These are phyloP conservation scores for Perccottus glenii DNA, from an alignment of 2,113 vertebrate genomes.

Conservation along the genomic window DNA sequence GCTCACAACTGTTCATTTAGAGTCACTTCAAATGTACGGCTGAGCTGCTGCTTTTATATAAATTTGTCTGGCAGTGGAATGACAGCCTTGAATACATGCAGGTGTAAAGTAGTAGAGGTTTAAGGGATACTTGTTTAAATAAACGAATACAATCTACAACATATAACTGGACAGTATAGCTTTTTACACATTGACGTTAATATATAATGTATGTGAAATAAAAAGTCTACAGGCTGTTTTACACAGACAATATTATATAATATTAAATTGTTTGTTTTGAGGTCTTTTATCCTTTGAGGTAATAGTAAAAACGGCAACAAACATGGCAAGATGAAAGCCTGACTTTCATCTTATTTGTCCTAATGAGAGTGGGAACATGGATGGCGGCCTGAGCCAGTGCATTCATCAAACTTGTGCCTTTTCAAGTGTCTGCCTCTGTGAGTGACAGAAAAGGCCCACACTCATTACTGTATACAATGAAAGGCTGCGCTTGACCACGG, in stretches of 20 bases:
- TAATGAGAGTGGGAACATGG: constrained; percentile 7
- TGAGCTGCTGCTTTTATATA: too few relatives aligned
- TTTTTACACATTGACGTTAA: too few relatives aligned
- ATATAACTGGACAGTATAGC: too few relatives aligned
- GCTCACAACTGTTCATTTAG: too few relatives aligned
- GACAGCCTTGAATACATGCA: too few relatives aligned
- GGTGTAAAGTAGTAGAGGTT: too few relatives aligned
- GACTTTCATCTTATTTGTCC: constrained; percentile 22
- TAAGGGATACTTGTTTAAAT: too few relatives aligned
- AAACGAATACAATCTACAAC: too few relatives aligned
- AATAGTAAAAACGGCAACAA: constrained; percentile 4
- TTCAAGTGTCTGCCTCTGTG: constrained; percentile 3
- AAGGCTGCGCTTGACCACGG: constrained; percentile 20
- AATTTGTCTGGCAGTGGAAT: too few relatives aligned
- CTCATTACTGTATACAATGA: constrained; percentile 32
- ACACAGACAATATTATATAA: not conserved
- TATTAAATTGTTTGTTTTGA: not conserved
- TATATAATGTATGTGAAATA: too few relatives aligned
- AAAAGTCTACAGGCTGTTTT: constrained; percentile 4
- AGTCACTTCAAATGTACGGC: too few relatives aligned
- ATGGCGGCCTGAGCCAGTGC: not conserved
- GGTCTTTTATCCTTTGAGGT: not conserved
- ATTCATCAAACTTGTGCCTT: constrained; percentile 17
- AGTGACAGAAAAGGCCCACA: constrained; percentile 14
- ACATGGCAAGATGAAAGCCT: constrained; percentile 16